Evolutionary conservation across 2,797 vertebrate genomes (phyloP).

Genomic region (Notamacropus eugenii): DNA sequence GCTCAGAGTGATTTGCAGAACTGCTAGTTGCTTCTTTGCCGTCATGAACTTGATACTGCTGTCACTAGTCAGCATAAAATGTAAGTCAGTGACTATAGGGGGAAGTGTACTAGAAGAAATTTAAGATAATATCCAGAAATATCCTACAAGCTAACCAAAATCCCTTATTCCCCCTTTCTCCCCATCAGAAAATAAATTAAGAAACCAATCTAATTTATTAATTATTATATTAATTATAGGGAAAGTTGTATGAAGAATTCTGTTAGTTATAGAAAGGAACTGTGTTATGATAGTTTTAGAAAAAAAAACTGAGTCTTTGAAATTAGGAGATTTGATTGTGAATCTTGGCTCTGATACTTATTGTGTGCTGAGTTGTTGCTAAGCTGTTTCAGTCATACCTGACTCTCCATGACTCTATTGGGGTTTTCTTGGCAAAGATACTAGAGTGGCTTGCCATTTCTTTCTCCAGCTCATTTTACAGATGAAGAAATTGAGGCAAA

Average conservation of each 20-base stretch:
- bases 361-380: neutral
- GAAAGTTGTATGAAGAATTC: neutral
- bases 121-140: neutral
- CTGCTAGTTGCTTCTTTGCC: neutral
- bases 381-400: neutral
- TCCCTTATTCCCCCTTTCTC: neutral
- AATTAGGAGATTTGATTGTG: neutral
- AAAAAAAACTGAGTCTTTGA: neutral
- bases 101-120: slow-evolving; percentile 12
- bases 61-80: slow-evolving; percentile 16
- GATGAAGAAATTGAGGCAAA: neutral
- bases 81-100: neutral
- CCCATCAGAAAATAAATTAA: neutral
- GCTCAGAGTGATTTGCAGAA: slow-evolving; percentile 43
- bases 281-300: neutral
- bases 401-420: neutral
- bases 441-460: neutral
- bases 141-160: neutral
- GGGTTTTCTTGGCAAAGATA: neutral
- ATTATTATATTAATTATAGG: too few relatives aligned
- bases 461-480: neutral
- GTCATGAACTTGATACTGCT: slow-evolving; percentile 19
- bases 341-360: neutral
- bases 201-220: neutral
- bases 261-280: neutral